phyloP scores from a whole-genome alignment of 2,113 vertebrate species.

The Jaculus jaculus region DNA sequence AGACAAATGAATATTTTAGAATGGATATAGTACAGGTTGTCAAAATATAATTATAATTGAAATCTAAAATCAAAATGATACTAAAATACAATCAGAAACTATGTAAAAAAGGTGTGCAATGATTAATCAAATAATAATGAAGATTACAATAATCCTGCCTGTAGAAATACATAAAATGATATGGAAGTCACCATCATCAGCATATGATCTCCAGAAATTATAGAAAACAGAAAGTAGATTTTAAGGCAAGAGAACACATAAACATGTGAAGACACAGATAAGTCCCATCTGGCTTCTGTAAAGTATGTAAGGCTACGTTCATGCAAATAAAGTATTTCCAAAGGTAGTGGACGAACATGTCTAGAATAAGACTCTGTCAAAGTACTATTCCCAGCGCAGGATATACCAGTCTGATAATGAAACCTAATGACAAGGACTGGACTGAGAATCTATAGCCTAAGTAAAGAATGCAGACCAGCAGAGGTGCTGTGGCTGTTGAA shows the following conservation, averaged over 20 bases:
- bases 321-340: neutral
- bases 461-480: neutral
- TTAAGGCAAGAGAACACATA: neutral
- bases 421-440: conserved; percentile 33
- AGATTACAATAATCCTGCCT: neutral
- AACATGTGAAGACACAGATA: neutral
- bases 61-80: conserved; percentile 49
- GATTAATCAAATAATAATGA: conserved; percentile 43
- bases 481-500: neutral
- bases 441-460: neutral
- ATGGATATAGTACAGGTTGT: conserved; percentile 27
- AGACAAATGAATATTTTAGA: conserved; percentile 62
- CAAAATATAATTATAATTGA: conserved; percentile 69
- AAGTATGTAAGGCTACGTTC: neutral
- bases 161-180: neutral
- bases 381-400: neutral
- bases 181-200: neutral
- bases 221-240: neutral
- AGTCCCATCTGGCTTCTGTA: neutral
- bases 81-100: conserved; percentile 37
- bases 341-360: neutral
- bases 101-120: conserved; percentile 18
- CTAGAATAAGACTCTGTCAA: conserved; percentile 40
- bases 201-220: neutral
- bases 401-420: conserved; percentile 35